Evolutionary conservation across 1,140 invertebrate genomes (phyloP), one percentile per base, ranked within the genome.

Genomic region (Elymnias hypermnestra): DNA sequence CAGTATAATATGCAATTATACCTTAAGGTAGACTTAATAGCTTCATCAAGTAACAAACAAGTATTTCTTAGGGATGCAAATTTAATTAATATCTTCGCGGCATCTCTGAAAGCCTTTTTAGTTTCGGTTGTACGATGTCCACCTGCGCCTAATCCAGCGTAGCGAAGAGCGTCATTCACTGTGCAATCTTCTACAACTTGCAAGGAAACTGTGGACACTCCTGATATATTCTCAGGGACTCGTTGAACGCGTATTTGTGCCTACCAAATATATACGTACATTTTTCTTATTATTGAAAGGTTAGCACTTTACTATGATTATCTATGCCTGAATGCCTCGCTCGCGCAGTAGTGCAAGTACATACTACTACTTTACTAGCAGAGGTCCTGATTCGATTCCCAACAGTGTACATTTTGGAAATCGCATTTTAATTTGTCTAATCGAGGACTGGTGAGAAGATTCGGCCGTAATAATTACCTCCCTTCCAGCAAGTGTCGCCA

Each of bases 41-140:
- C 72, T 21, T 72, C 71, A 36, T 83, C 70, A 9, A 85, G 47
- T 7, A 75, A 26, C 3, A 69, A 51, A 36, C 81, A 84, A 17
- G 68, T 76, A 23, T 77, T 83, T 36, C 78, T 72, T 33, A 86
- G 57, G 0, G 83, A 83, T 0, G 79, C 79, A 41, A 83, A 83
- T 41, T 75, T 79, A 21, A 86, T 63, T 0, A 86, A 50, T 3
- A 82, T 68, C n/a, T 53, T 45, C 0, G 76, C 51, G 5, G 73
- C 72, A 28, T 79, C 65, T 48, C 70, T 45, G 42, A 85, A 86
- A n/a, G 75, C 68, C 12, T 72, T 81, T 41, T 85, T 86, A 0
- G 79, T 65, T 38, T 85, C 77, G 0, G 53, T 36, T 5, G 77
- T 78, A 18, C 82, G 70, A 31, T 83, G 79, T 0, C 83, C 83